A percentile compares a stretch with the other conserved stretches of the same genome.
phyloP scores from a whole-genome alignment of 2,888 invertebrate genomes.

The Zaprionus bogoriensis region DNA sequence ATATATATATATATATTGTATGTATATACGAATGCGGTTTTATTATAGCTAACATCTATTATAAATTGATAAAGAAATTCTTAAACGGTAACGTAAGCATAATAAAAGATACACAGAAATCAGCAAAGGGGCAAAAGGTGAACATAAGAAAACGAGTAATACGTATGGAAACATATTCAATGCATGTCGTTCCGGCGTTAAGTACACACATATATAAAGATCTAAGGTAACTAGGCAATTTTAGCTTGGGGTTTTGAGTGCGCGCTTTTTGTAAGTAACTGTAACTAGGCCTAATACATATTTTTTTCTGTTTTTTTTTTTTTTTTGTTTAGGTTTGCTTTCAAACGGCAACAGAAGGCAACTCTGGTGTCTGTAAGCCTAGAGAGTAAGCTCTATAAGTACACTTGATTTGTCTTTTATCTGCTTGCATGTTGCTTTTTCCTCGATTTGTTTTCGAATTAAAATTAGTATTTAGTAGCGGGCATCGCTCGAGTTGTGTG shows the following conservation, averaged over 20 bases:
- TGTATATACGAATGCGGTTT: conserved; percentile 31
- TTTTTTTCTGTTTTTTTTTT: conserved; percentile 12
- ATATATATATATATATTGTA: conserved; percentile 12
- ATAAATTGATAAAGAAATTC: conserved; percentile 50
- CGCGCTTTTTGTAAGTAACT: conserved; percentile 62
- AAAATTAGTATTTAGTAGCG: conserved; percentile 49
- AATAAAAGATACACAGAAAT: conserved; percentile 42
- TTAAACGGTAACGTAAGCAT: conserved; percentile 63
- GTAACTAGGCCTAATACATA: conserved; percentile 59
- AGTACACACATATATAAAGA: conserved; percentile 26
- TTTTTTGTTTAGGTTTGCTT: conserved; percentile 15
- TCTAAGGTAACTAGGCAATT: conserved; percentile 47
- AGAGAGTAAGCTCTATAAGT: conserved; percentile 54
- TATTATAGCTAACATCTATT: conserved; percentile 58
- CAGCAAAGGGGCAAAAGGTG: conserved; percentile 14
- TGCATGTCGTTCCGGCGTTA: conserved; percentile 4
- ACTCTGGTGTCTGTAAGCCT: conserved; percentile 39
- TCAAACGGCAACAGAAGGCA: conserved; percentile 54
- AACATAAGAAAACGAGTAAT: conserved; percentile 15
- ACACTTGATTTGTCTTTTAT: conserved; percentile 62
- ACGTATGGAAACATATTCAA: conserved; percentile 8
- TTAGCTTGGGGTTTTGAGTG: conserved; percentile 44
- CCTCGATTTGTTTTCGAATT: conserved; percentile 43
- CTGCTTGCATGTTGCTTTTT: conserved; percentile 31
- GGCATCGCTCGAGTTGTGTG: conserved; percentile 50